Evolutionary conservation across 2,797 vertebrate genomes (phyloP).

Genomic region (Intellagama lesueurii): DNA sequence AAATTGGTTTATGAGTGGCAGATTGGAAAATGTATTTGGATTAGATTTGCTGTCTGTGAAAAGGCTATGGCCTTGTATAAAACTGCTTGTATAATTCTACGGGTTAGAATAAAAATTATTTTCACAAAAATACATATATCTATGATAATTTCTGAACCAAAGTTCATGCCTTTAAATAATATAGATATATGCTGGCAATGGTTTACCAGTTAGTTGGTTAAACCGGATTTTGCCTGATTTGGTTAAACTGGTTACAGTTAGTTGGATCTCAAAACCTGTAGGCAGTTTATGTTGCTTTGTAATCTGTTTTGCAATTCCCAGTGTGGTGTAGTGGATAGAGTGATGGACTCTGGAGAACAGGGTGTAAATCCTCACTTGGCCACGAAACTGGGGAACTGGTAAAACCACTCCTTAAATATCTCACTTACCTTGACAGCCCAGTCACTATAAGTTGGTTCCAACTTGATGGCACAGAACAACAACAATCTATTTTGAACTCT

Average conservation of each 20-base stretch:
- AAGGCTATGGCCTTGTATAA: not conserved
- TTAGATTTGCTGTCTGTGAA: not conserved
- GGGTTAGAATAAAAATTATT: not conserved
- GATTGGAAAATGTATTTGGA: slow-evolving; percentile 1
- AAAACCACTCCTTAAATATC: no score
- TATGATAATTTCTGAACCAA: not conserved
- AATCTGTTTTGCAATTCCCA: not conserved
- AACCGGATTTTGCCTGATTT: not conserved
- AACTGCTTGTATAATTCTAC: not conserved
- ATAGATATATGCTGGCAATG: not conserved
- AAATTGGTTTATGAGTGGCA: slow-evolving; percentile 4
- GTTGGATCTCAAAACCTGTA: not conserved
- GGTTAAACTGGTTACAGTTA: not conserved
- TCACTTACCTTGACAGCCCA: no score
- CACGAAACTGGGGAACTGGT: no score
- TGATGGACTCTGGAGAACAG: no score
- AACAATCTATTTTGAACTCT: not conserved
- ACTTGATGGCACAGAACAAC: no score
- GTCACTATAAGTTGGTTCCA: no score
- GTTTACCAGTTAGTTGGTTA: slow-evolving; percentile 24
- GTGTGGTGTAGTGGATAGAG: no score
- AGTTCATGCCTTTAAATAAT: not conserved
- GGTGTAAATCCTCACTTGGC: no score
- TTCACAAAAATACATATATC: not conserved
- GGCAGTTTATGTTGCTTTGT: not conserved